Evolutionary conservation across 2,113 vertebrate genomes (phyloP).

Genomic region (Cisticola juncidis): DNA sequence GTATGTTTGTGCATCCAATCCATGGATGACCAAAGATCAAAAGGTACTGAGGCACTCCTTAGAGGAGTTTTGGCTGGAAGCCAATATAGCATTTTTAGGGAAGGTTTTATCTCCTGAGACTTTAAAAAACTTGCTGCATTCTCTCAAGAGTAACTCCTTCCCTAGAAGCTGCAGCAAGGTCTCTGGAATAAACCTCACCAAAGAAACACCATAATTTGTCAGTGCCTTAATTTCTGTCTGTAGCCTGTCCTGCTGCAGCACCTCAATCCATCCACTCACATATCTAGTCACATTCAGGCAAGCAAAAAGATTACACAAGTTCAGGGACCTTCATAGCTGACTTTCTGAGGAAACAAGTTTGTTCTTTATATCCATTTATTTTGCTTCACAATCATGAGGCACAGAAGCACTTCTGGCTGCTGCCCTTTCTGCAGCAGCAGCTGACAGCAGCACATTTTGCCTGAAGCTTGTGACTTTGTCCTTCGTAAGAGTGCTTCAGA

Average conservation of each 20-base stretch:
- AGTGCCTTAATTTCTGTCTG: neutral
- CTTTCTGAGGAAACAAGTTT: neutral
- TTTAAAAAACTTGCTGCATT: neutral
- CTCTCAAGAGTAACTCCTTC: neutral
- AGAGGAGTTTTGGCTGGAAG: neutral
- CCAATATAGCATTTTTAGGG: neutral
- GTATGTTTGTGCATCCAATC: neutral
- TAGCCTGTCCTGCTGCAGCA: neutral
- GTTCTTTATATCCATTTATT: neutral
- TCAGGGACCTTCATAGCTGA: neutral
- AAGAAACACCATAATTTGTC: slow-evolving; percentile 2
- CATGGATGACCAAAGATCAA: neutral
- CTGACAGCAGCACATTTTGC: neutral
- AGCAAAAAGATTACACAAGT: neutral
- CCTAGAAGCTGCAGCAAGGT: neutral
- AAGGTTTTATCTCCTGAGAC: neutral
- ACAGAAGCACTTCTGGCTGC: neutral
- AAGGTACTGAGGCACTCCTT: neutral
- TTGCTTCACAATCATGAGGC: neutral
- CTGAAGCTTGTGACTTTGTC: neutral
- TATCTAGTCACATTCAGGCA: neutral
- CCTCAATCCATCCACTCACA: slow-evolving; percentile 15
- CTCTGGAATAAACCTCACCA: neutral
- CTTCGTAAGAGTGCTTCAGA: neutral
- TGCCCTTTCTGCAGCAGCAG: neutral